A percentile compares a stretch with the other conserved stretches of the same genome.
These are phyloP conservation scores for Phylloscopus trochilus DNA, from an alignment of 2,113 vertebrate species.

Conservation along the genomic window DNA sequence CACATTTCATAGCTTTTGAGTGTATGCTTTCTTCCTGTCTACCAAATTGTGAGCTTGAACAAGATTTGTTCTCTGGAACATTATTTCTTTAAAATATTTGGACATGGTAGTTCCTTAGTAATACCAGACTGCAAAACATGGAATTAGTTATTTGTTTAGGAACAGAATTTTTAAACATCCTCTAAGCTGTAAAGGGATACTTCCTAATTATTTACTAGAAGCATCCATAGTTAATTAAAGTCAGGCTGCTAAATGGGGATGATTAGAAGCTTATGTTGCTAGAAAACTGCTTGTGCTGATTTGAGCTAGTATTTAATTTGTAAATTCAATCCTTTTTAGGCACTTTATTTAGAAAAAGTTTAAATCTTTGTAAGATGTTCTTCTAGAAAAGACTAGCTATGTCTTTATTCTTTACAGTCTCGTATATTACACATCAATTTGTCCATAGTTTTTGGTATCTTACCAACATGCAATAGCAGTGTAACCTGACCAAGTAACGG, in stretches of 20 bases:
- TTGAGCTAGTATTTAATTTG: not conserved
- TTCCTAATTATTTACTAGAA: slow-evolving; percentile 46
- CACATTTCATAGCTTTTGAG: not conserved
- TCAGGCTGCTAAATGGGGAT: slow-evolving; percentile 15
- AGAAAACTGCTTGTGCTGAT: slow-evolving; percentile 16
- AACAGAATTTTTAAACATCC: not conserved
- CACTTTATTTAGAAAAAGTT: not conserved
- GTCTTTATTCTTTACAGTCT: not conserved
- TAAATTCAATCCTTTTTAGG: not conserved
- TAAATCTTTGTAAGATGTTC: not conserved
- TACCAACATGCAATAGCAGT: not conserved
- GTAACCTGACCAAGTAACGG: not conserved
- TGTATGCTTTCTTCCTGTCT: not conserved
- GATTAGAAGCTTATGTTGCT: slow-evolving; percentile 44
- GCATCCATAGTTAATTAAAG: slow-evolving; percentile 33
- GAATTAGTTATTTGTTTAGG: slow-evolving; percentile 22
- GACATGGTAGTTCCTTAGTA: not conserved
- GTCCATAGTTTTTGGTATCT: not conserved
- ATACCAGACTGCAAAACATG: not conserved
- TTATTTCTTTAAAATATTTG: not conserved
- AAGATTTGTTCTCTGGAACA: not conserved
- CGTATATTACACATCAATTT: not conserved
- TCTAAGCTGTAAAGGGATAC: not conserved
- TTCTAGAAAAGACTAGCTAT: not conserved
- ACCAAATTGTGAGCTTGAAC: not conserved